These are phyloP conservation scores for Drosophila neonasuta DNA, from an alignment of 2,888 invertebrate species.

Conservation along the genomic window DNA sequence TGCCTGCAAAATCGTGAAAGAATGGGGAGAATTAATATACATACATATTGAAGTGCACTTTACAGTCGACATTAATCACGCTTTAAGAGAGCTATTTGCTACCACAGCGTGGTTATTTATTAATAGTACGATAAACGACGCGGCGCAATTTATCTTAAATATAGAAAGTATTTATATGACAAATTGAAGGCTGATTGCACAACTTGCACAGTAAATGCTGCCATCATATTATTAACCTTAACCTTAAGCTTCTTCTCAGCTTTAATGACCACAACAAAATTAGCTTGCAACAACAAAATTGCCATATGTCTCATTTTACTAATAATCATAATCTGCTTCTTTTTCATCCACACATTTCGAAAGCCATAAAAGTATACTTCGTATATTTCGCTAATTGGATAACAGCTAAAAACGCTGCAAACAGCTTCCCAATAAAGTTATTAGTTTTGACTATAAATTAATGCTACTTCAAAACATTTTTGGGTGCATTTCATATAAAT, in stretches of 20 bases:
- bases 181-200: not conserved
- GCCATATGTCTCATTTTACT: not conserved
- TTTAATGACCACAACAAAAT: not conserved
- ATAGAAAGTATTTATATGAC: not conserved
- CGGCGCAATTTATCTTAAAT: not conserved
- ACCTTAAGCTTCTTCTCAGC: too few relatives aligned
- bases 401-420: not conserved
- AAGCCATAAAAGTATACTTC: not conserved
- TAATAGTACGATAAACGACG: not conserved
- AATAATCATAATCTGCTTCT: not conserved
- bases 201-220: not conserved
- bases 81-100: not conserved
- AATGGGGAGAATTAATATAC: not conserved
- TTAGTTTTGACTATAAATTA: not conserved
- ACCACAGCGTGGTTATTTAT: not conserved
- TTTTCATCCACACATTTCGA: not conserved
- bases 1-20: conserved; percentile 42
- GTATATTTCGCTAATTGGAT: not conserved
- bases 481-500: not conserved
- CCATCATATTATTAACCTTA: too few relatives aligned
- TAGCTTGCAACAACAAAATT: not conserved
- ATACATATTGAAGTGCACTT: not conserved
- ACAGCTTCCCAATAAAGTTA: not conserved
- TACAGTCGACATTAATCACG: not conserved
- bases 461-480: not conserved